Conservation (phyloP, 2,888 invertebrate species). For the Eupelmus urozonus region DNA sequence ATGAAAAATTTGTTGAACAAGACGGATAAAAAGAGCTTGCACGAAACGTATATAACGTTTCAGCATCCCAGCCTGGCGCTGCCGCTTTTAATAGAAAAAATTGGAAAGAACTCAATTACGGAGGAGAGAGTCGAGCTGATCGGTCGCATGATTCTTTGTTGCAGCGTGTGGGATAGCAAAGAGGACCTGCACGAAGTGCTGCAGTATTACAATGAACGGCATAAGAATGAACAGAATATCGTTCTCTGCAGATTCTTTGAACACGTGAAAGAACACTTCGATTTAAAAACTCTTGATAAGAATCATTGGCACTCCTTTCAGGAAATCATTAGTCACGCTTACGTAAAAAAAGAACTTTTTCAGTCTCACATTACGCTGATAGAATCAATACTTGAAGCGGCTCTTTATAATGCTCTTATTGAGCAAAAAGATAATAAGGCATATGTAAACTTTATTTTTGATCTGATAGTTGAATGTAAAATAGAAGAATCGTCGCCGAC, state of each 20-base stretch:
- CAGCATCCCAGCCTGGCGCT: not conserved
- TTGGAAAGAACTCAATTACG: not conserved
- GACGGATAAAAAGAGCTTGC: not conserved
- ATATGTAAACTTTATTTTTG: constrained; percentile 28
- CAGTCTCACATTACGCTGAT: not conserved
- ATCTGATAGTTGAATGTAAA: constrained; percentile 19
- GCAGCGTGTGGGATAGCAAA: constrained; percentile 70
- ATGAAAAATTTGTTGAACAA: not conserved
- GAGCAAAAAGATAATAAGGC: not conserved
- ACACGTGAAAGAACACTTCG: constrained; percentile 43
- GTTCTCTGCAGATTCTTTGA: not conserved
- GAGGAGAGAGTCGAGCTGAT: not conserved
- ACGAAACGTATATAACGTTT: not conserved
- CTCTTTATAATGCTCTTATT: constrained; percentile 22
- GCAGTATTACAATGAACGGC: constrained; percentile 66
- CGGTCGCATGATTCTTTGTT: constrained; percentile 67
- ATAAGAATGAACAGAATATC: constrained; percentile 69
- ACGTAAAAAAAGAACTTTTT: constrained; percentile 56
- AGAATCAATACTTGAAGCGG: not conserved
- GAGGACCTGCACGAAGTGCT: constrained; percentile 66
- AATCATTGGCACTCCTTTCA: constrained; percentile 68
- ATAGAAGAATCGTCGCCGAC: not conserved
- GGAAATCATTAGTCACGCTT: constrained; percentile 63
- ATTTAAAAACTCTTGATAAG: constrained; percentile 61
- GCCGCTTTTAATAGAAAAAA: not conserved